Conservation (phyloP, 2,113 vertebrate species). For the Notechis scutatus region DNA sequence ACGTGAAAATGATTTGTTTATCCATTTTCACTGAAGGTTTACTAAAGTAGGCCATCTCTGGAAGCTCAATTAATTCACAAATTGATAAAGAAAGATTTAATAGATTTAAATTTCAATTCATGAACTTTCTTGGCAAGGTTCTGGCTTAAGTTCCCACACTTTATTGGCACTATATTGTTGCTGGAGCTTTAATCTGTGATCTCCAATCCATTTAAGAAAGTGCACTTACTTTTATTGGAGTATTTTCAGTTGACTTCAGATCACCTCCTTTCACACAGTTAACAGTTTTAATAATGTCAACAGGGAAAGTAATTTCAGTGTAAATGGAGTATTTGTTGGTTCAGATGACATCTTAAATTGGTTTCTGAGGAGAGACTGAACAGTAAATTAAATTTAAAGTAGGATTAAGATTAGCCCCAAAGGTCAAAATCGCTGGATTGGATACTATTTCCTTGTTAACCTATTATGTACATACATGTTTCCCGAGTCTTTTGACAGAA, state of each 20-base stretch:
- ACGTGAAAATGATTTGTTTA: neutral
- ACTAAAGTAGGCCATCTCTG: neutral
- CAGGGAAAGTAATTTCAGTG: constrained; percentile 52
- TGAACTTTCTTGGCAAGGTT: constrained; percentile 4
- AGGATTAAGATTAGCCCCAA: constrained; percentile 56
- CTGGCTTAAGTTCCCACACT: neutral
- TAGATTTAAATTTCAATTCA: constrained; percentile 16
- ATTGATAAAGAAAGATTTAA: constrained; percentile 16
- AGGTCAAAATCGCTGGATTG: constrained; percentile 46
- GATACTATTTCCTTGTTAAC: constrained; percentile 38
- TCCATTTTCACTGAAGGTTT: neutral
- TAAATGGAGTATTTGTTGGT: constrained; percentile 52
- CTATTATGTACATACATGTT: constrained; percentile 40
- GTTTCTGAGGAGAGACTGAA: constrained; percentile 49
- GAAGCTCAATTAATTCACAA: neutral
- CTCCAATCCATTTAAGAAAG: constrained; percentile 17
- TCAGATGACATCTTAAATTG: constrained; percentile 47
- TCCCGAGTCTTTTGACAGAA: constrained; percentile 47
- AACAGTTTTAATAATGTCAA: constrained; percentile 55
- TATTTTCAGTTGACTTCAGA: constrained; percentile 27
- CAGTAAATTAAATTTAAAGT: constrained; percentile 53
- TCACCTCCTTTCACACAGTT: constrained; percentile 3
- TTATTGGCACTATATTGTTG: neutral
- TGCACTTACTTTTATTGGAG: constrained; percentile 4
- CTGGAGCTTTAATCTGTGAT: neutral